Evolutionary conservation across 2,797 vertebrate genomes (phyloP).

Genomic region (Chlorospingus semifuscus): DNA sequence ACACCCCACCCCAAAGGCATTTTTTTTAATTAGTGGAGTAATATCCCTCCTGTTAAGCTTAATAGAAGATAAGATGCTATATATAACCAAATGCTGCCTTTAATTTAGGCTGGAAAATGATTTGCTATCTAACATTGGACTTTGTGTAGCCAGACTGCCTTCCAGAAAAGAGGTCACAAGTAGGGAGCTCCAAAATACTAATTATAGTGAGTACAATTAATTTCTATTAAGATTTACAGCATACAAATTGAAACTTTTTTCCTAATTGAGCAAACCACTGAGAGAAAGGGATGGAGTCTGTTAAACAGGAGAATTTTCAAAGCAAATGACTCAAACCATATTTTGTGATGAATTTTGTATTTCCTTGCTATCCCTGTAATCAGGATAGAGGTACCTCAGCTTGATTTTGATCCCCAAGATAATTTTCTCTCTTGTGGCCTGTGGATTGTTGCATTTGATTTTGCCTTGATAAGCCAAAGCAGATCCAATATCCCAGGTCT

Average conservation of each 20-base stretch:
- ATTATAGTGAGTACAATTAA: slow-evolving; percentile 16
- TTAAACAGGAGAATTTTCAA: neutral
- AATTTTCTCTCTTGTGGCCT: neutral
- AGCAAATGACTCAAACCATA: neutral
- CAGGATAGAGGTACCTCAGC: neutral
- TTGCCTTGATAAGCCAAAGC: neutral
- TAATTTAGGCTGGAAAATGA: neutral
- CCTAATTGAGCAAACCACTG: neutral
- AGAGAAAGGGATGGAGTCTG: neutral
- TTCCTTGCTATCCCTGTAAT: neutral
- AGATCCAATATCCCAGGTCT: neutral
- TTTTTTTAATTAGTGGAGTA: slow-evolving; percentile 36
- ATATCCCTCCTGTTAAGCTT: slow-evolving; percentile 27
- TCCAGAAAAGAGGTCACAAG: slow-evolving; percentile 26
- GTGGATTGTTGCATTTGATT: neutral
- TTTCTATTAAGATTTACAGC: neutral
- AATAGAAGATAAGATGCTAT: slow-evolving; percentile 6
- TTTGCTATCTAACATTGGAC: neutral
- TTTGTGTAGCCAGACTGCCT: neutral
- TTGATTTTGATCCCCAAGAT: neutral
- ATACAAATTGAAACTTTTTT: neutral
- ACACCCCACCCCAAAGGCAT: neutral
- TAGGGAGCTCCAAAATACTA: neutral
- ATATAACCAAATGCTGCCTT: slow-evolving; percentile 11
- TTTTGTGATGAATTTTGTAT: neutral